Percentiles rank a stretch among this genome's conserved stretches.
Conservation (phyloP, 2,888 invertebrate species). For the Philopedon plagiatum region DNA sequence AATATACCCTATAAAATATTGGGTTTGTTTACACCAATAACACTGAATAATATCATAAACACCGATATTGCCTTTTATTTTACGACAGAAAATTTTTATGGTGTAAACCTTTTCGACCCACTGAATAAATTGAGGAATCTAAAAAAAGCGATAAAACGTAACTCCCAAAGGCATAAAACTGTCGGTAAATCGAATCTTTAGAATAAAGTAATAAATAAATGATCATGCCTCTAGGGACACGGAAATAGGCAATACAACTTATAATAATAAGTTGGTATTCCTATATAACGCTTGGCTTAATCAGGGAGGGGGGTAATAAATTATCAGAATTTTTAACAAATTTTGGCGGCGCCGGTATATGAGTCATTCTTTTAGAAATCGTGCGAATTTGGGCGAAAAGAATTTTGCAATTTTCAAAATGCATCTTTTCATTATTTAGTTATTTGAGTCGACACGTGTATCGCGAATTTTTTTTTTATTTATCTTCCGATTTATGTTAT, state of each 20-base stretch:
- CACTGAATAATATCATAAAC: constrained; percentile 15
- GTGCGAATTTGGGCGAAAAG: no score
- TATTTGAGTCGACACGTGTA: no score
- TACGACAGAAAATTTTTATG: constrained; percentile 18
- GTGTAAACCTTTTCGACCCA: constrained; percentile 21
- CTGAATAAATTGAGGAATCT: constrained; percentile 32
- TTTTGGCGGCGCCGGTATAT: no score
- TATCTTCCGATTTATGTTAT: no score
- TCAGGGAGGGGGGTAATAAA: no score
- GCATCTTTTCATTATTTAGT: no score
- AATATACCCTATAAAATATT: neutral
- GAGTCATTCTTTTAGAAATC: no score
- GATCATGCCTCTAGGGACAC: constrained; percentile 4
- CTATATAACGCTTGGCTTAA: no score
- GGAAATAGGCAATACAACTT: constrained; percentile 10
- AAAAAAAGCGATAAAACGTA: constrained; percentile 26
- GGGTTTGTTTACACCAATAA: constrained; percentile 2
- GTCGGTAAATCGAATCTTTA: constrained; percentile 15
- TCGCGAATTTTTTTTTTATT: no score
- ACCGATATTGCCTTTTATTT: constrained; percentile 16
- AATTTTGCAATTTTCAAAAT: no score
- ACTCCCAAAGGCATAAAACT: constrained; percentile 12
- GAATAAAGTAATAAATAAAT: constrained; percentile 29
- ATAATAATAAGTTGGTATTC: neutral
- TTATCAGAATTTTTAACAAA: no score